Percentiles rank a stretch among this genome's conserved stretches.
Evolutionary conservation across 1,140 invertebrate genomes (phyloP).

Genomic region (Bombus superbus): DNA sequence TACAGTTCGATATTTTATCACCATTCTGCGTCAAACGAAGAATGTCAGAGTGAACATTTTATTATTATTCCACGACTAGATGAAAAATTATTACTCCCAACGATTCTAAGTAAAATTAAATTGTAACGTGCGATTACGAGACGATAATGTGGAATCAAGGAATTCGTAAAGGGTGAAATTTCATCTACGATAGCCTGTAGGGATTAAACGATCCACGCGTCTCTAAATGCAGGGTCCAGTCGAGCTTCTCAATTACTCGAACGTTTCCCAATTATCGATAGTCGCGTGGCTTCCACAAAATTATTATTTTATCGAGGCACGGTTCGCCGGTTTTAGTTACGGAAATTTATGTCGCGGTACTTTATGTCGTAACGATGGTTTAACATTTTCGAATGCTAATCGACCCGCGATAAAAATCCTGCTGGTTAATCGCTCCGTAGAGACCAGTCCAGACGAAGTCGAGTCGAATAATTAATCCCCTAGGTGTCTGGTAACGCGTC

Average conservation of each 20-base stretch:
- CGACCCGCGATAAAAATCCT: constrained; percentile 45
- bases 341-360: constrained; percentile 27
- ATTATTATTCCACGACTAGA: no score
- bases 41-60: no score
- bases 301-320: constrained; percentile 45
- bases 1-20: no score
- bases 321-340: constrained; percentile 33
- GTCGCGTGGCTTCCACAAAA: constrained; percentile 10
- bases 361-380: constrained; percentile 61
- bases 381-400: constrained; percentile 76
- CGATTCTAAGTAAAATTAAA: no score
- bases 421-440: constrained; percentile 69
- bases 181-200: neutral
- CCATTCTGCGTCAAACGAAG: no score
- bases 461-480: constrained; percentile 77
- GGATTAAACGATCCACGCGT: neutral
- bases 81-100: no score
- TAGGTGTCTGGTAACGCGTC: constrained; percentile 33
- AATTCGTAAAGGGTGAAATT: neutral
- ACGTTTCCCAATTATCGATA: neutral
- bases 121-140: no score
- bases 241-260: constrained; percentile 6
- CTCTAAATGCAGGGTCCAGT: neutral
- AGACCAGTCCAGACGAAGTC: constrained; percentile 50
- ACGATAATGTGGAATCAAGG: neutral